These are phyloP conservation scores for Catharus fuscescens DNA, from an alignment of 2,113 vertebrate genomes.

Conservation along the genomic window DNA sequence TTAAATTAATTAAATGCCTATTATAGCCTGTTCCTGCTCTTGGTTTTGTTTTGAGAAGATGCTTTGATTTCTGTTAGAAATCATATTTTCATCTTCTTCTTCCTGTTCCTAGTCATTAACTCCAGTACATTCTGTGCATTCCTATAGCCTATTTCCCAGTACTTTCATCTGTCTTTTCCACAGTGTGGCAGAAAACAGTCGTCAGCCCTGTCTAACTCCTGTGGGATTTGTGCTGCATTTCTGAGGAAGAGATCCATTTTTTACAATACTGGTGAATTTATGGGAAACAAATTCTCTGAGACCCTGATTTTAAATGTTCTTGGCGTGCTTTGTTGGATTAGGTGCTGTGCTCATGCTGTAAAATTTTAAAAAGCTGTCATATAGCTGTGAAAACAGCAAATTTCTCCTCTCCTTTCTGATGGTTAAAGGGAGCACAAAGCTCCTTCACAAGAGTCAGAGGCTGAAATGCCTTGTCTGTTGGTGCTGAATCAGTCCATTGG, in stretches of 20 bases:
- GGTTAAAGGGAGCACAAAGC: background rate
- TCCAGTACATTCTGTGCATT: background rate
- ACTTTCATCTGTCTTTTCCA: background rate
- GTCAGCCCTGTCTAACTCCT: background rate
- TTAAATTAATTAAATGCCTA: background rate
- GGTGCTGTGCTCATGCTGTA: background rate
- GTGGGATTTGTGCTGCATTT: background rate
- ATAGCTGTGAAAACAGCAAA: background rate
- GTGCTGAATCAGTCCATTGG: background rate
- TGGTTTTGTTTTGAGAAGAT: background rate
- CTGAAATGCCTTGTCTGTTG: background rate
- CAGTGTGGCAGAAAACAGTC: background rate
- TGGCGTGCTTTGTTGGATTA: conserved; percentile 40
- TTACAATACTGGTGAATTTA: background rate
- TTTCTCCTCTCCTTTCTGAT: background rate
- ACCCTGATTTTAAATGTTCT: conserved; percentile 5
- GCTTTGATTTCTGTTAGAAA: conserved; percentile 7
- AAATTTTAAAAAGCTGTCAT: conserved; percentile 27
- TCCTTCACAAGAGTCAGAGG: background rate
- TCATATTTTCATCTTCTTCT: background rate
- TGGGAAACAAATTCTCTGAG: background rate
- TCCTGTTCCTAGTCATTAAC: background rate
- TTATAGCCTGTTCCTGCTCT: background rate
- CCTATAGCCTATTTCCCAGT: background rate
- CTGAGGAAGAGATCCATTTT: background rate